Conservation (phyloP, 2,888 invertebrate species). For the Arge pagana region DNA sequence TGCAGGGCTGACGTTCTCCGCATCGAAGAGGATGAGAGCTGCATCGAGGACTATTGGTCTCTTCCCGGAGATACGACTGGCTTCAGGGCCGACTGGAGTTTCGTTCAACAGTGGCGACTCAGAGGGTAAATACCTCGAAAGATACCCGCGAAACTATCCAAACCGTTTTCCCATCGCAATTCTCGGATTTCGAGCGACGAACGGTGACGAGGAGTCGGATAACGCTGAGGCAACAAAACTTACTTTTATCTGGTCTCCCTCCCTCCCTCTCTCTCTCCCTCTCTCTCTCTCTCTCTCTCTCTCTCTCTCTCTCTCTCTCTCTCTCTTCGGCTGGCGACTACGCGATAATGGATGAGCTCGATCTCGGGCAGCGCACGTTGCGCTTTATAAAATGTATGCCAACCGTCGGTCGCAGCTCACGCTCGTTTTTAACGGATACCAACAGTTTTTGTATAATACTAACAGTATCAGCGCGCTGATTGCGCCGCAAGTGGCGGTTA, state of each 20-base stretch:
- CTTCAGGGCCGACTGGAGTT: constrained; percentile 72
- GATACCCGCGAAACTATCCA: constrained; percentile 7
- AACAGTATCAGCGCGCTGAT: no score
- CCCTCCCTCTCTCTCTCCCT: constrained; percentile 9
- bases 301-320: no score
- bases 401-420: no score
- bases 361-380: no score
- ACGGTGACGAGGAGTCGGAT: no score
- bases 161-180: constrained; percentile 7
- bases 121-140: constrained; percentile 61
- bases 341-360: no score
- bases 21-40: constrained; percentile 55
- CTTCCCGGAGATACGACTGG: constrained; percentile 59
- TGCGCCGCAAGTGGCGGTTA: no score
- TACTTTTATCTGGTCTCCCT: constrained; percentile 11
- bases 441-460: no score
- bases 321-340: no score
- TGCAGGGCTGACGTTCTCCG: constrained; percentile 53
- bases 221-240: no score
- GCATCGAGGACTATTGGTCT: constrained; percentile 52
- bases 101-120: constrained; percentile 73
- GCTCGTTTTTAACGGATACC: no score
- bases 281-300: constrained; percentile 20
- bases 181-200: constrained; percentile 26
- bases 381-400: no score